phyloP scores from a whole-genome alignment of 2,113 vertebrate species.

The Cryptomyrus ogoouensis region DNA sequence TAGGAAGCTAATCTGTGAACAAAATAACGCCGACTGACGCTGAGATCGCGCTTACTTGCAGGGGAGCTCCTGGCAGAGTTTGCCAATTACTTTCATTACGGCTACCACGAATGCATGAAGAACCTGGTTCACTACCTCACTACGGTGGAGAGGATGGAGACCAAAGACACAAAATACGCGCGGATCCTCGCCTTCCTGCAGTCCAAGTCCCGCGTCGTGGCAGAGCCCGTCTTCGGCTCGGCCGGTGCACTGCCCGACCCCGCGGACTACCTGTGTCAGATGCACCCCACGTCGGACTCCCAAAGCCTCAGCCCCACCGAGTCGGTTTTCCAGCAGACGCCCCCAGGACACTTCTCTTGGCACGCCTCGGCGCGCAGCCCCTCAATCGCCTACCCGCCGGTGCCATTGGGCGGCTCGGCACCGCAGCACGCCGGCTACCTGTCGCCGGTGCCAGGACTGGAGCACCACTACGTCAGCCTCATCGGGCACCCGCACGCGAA shows the following conservation, averaged over 20 bases:
- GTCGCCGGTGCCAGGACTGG: slow-evolving; percentile 78
- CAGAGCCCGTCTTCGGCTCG: slow-evolving; percentile 74
- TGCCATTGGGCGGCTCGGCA: slow-evolving; percentile 62
- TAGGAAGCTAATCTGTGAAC: not conserved
- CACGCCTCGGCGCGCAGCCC: slow-evolving; percentile 67
- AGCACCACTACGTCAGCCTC: slow-evolving; percentile 87
- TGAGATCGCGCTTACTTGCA: slow-evolving; percentile 29
- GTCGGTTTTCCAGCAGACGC: slow-evolving; percentile 66
- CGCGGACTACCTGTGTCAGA: slow-evolving; percentile 71
- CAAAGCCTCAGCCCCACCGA: slow-evolving; percentile 68
- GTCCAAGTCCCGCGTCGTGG: slow-evolving; percentile 78
- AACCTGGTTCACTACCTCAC: slow-evolving; percentile 96
- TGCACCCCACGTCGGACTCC: slow-evolving; percentile 73
- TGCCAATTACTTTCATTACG: slow-evolving; percentile 96
- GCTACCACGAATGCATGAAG: slow-evolving; percentile 97
- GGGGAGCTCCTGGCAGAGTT: slow-evolving; percentile 91
- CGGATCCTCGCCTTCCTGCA: slow-evolving; percentile 92
- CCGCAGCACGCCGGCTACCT: slow-evolving; percentile 77
- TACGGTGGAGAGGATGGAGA: slow-evolving; percentile 90
- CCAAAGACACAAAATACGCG: slow-evolving; percentile 93
- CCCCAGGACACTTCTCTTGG: slow-evolving; percentile 76
- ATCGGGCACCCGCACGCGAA: slow-evolving; percentile 80
- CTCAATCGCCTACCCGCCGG: slow-evolving; percentile 68
- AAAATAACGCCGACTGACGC: not conserved
- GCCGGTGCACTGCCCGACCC: slow-evolving; percentile 66